phyloP scores from a whole-genome alignment of 2,113 vertebrate genomes.

The Anthoscopus minutus region DNA sequence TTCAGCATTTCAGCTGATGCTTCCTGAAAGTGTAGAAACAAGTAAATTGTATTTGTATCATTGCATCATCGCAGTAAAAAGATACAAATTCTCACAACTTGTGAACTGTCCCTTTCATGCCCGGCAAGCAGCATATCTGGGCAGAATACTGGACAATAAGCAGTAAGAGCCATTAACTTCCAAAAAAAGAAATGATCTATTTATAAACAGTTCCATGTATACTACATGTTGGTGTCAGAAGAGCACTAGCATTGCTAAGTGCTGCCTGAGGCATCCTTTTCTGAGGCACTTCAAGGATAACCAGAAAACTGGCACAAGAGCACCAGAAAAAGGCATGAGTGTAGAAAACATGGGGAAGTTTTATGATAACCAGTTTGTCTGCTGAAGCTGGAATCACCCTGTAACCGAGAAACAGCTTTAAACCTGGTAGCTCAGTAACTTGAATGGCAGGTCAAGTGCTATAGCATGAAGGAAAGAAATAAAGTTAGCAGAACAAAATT shows the following conservation, averaged over 20 bases:
- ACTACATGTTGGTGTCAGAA: not conserved
- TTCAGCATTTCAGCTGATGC: not conserved
- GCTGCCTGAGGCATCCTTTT: not conserved
- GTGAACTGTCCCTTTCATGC: not conserved
- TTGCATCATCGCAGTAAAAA: not conserved
- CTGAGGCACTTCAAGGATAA: not conserved
- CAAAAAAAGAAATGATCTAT: fast-evolving
- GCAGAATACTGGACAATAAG: not conserved
- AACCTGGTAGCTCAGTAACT: not conserved
- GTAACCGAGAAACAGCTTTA: not conserved
- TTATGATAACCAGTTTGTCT: not conserved
- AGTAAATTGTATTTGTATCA: not conserved
- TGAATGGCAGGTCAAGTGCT: not conserved
- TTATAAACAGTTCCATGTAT: not conserved
- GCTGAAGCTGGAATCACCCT: not conserved
- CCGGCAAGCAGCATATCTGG: not conserved
- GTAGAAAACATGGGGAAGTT: not conserved
- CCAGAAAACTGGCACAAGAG: not conserved
- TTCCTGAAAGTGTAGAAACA: not conserved
- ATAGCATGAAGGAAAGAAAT: not conserved
- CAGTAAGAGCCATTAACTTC: not conserved
- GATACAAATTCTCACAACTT: not conserved
- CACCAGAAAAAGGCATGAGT: not conserved
- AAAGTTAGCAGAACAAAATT: not conserved
- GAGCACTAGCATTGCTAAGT: not conserved